Base-by-base conservation (phyloP, 2,888 invertebrate species). In the Nemotelus nigrinus region DNA sequence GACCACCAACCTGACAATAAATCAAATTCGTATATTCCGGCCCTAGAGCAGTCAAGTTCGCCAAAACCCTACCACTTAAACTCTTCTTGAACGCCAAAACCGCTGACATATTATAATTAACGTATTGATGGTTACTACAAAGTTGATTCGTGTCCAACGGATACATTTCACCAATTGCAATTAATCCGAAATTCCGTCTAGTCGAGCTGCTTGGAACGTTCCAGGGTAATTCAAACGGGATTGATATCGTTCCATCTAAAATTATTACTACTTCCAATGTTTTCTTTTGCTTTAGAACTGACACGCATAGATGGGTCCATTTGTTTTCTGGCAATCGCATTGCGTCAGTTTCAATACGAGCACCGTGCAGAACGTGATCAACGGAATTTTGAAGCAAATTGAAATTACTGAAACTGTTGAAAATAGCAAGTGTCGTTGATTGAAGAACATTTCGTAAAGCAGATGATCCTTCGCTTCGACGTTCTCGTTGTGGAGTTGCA, bases 11-110 rank as follows among this genome's bases (percentile, higher is more conserved):
- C 79, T 87, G 86, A 57, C 86, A 86, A 67, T 84, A 84, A 2
- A 85, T 85, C 45, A 87, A 82, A 79, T 86, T 86, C 0, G 82
- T 82, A 67, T 85, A 87, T 77, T 88, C 86, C 2, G 88, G 87
- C 1, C 87, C 87, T 83, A 87, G 83, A 8, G 87, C 85, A 1
- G 86, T 86, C 41, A 88, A 80, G 80, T 85, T 84, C 8, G 85
- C 80, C 75, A 87, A 80, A 0, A 83, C 80, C 39, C 82, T 84
- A 2, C 83, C 81, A 0, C 74, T 76, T 0, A 87, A 79, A 8
- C 83, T 82, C 2, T 84, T 83, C 79, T 84, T 84, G 80, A 87
- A 87, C 3, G 87, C 80, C 78, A 87, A 83, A n/a, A 87, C 77
- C 82, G 85, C 87, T 3, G 87, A 84, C 3, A 87, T 77, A 2